Evolutionary conservation across 2,113 vertebrate genomes (phyloP), one percentile per base, ranked within the genome.

Genomic region (Plecotus auritus): DNA sequence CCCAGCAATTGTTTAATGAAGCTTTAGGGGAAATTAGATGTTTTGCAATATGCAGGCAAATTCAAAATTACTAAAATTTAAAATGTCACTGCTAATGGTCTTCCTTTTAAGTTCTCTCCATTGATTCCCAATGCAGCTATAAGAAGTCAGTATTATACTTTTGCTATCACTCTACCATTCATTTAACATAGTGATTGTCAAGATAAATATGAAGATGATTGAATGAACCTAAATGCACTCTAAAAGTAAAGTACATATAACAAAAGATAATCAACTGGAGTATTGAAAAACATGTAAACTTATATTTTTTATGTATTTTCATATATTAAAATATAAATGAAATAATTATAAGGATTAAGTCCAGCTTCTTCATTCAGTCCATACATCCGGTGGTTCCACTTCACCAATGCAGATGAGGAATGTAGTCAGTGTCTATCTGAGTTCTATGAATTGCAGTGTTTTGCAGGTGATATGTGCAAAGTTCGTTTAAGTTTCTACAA

Each of bases 61-160:
- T 73, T 51, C 61, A 84, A 85, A 95, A 87, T 83, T 42, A 67
- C 70, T 59, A 32, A 56, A 70, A 83, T 66, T 35, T 47, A 26
- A 70, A 92, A 72, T 16, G 12, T 35, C 32, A 56, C 32, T n/a
- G 23, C 23, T 18, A 49, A 87, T 10, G 20, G 10, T 67, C 23
- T 94, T 85, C 66, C 32, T 56, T 26, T 6, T 70, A 51, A 88
- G 11, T 1, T 59, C 37, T 20, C 56, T 64, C 26, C 37, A 2
- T 64, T 20, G 23, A 47, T 42, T 81, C 72, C 45, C 28, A 26
- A 69, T 49, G 59, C 6, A 37, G 6, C 59, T 51, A 2, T 37
- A 77, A 81, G 42, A 92, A 76, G 16, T 47, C 74, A 30, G n/a
- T n/a, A 3, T 26, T 47, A 59, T 32, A 16, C 22, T 85, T 80